A percentile compares a stretch with the other conserved stretches of the same genome.
Conservation (phyloP, 2,113 vertebrate genomes). For the Odobenus rosmarus region DNA sequence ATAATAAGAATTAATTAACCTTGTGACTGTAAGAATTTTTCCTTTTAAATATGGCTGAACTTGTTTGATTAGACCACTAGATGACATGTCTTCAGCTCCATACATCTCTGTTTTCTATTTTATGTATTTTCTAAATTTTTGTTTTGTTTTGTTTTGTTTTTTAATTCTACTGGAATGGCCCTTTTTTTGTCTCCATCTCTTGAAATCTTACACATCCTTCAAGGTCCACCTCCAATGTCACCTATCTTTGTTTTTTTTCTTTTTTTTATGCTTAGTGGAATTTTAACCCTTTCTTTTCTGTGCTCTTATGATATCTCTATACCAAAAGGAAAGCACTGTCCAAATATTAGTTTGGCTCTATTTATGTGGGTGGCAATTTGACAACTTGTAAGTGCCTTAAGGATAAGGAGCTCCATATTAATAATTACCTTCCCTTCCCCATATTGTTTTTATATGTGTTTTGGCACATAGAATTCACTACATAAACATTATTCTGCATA, state of each 20-base stretch:
- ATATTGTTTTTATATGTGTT: not conserved
- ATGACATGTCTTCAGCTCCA: not conserved
- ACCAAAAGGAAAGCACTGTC: not conserved
- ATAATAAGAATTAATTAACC: not conserved
- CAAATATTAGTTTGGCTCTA: rapidly evolving
- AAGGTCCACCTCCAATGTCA: not conserved
- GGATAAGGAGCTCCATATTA: not conserved
- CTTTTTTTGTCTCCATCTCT: not conserved
- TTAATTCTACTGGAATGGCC: not conserved
- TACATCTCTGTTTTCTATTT: not conserved
- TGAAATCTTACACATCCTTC: not conserved
- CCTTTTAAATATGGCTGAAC: not conserved
- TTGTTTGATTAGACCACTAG: not conserved
- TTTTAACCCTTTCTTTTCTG: not conserved
- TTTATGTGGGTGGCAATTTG: not conserved
- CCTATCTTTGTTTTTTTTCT: not conserved
- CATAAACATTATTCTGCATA: not conserved
- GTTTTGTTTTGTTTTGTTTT: not conserved
- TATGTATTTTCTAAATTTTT: not conserved
- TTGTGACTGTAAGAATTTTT: not conserved
- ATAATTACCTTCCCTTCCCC: not conserved
- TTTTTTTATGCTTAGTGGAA: not conserved
- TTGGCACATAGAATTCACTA: not conserved
- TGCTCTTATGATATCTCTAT: not conserved
- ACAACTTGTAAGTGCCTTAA: not conserved